These are phyloP conservation scores for Anas platyrhynchos DNA, from an alignment of 2,113 vertebrate genomes.

Conservation along the genomic window DNA sequence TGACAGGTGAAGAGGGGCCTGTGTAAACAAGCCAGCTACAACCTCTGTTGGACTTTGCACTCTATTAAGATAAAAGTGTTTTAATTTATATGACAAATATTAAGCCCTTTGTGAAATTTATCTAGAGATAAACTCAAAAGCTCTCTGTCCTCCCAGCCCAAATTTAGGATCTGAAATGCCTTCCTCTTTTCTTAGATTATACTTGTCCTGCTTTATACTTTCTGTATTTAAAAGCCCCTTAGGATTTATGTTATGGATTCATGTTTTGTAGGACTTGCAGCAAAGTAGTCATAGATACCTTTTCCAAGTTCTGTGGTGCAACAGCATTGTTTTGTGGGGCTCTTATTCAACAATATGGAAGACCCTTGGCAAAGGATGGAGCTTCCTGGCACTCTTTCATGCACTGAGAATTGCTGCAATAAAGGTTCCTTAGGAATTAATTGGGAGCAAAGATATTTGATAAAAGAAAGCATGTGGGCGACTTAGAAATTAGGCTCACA, in stretches of 20 bases:
- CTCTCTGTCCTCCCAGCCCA: neutral
- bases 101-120: neutral
- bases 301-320: neutral
- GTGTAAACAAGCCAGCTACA: neutral
- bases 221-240: neutral
- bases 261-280: neutral
- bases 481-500: neutral
- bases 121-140: neutral
- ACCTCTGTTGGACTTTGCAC: neutral
- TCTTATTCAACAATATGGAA: neutral
- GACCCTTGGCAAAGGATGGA: neutral
- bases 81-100: neutral
- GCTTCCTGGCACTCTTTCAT: neutral
- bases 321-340: neutral
- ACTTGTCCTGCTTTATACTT: neutral
- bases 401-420: neutral
- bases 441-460: neutral
- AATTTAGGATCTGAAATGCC: neutral
- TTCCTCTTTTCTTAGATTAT: neutral
- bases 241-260: neutral
- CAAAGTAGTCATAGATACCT: neutral
- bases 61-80: conserved; percentile 15
- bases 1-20: neutral
- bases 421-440: neutral
- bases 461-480: neutral